Evolutionary conservation across 1,140 invertebrate genomes (phyloP).

Genomic region (Bathynomus jamesi): DNA sequence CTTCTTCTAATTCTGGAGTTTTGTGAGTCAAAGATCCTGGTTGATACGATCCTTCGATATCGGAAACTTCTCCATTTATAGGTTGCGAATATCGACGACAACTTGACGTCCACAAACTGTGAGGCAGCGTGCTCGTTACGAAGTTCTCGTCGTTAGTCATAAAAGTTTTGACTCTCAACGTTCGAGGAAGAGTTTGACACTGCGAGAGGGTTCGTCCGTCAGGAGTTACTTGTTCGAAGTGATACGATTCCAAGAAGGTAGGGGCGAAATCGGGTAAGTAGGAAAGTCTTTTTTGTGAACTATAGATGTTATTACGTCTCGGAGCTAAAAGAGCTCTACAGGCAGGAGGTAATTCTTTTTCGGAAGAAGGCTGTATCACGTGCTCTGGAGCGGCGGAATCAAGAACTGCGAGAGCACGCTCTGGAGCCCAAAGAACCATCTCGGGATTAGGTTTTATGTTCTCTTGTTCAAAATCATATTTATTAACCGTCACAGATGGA

Average conservation of each 20-base stretch:
- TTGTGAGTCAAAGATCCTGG: background rate
- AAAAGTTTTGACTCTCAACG: background rate
- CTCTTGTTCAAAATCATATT: background rate
- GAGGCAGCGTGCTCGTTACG: background rate
- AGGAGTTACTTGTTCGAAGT: background rate
- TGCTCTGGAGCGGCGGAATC: conserved; percentile 33
- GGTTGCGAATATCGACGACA: background rate
- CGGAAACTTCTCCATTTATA: background rate
- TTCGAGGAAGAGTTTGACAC: background rate
- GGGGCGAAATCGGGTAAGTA: background rate
- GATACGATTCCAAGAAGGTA: background rate
- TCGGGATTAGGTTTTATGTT: background rate
- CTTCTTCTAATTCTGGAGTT: too few relatives aligned
- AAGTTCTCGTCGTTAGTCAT: background rate
- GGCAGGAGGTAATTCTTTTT: conserved; percentile 24
- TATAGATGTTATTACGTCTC: background rate
- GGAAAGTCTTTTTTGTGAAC: background rate
- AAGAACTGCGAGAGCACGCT: conserved; percentile 28
- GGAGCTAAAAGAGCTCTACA: background rate
- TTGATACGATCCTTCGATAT: background rate
- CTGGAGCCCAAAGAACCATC: conserved; percentile 23
- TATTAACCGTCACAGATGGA: background rate
- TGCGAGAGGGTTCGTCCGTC: background rate
- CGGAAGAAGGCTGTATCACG: conserved; percentile 27
- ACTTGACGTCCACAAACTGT: background rate